Conservation (phyloP, 2,797 vertebrate genomes). For the Heteromormyrus szaboi region DNA sequence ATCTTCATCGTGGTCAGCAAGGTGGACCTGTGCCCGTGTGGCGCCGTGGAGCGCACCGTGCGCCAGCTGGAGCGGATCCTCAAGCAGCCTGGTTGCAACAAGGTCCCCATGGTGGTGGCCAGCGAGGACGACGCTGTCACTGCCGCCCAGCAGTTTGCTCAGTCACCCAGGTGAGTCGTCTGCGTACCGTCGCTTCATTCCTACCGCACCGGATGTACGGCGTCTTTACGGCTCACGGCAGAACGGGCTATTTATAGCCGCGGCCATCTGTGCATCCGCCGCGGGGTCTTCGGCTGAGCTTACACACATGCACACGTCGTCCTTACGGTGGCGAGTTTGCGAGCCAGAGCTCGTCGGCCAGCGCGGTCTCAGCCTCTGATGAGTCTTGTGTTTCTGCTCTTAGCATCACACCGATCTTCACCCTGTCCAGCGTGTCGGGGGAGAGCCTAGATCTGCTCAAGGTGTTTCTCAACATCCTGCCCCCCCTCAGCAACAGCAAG, state of each 20-base stretch:
- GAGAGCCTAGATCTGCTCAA: conserved; percentile 90
- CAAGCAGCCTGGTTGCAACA: conserved; percentile 94
- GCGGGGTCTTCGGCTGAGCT: not conserved
- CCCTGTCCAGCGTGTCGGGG: conserved; percentile 88
- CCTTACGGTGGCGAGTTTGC: not conserved
- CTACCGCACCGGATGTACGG: not conserved
- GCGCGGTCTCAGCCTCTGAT: not conserved
- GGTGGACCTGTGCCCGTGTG: conserved; percentile 80
- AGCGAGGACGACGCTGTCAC: conserved; percentile 84
- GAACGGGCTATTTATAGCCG: not conserved
- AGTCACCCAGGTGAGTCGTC: conserved; percentile 70
- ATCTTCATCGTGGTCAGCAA: conserved; percentile 96
- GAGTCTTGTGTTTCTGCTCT: not conserved
- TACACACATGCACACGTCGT: not conserved
- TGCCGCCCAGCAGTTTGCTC: conserved; percentile 89
- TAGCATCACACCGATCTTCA: conserved; percentile 94
- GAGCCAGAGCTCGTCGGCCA: not conserved
- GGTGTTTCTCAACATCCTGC: conserved; percentile 93
- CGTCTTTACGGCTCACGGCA: not conserved
- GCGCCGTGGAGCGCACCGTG: conserved; percentile 82
- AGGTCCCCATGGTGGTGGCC: conserved; percentile 81
- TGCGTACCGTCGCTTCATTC: not conserved
- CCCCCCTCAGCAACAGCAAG: conserved; percentile 95
- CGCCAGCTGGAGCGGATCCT: conserved; percentile 86
- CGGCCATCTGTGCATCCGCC: not conserved